Evolutionary conservation across 1,140 invertebrate species (phyloP), one percentile per base, ranked within the genome.

Genomic region (Tachypleus tridentatus): DNA sequence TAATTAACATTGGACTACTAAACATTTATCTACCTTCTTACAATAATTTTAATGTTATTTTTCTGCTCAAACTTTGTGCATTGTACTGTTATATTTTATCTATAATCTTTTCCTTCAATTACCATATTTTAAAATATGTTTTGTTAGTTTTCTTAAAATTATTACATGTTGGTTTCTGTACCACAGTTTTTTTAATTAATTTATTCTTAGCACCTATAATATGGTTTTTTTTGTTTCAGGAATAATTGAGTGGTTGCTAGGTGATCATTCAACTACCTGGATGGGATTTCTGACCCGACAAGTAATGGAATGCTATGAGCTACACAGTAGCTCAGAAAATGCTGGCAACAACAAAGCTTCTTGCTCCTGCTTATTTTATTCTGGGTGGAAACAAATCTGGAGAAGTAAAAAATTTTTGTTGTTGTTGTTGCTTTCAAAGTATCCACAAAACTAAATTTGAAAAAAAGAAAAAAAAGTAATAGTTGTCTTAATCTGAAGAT

Each of bases 221-320:
- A 29, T 29, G 29, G 29, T 0, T 29, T 29, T 29, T 29, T 29
- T 29, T 29, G 29, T 29, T 29, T 29, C 29, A 71, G 81, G 81
- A 7, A 74, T 83, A 6, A 65, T 81, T 47, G 76, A 82, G 60
- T 84, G 81, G 81, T 69, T 82, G 47, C 62, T 80, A 5, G 80
- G 80, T 29, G 71, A 76, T 58, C 74, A 75, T 29, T 73, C 75
- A 51, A 76, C 76, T 48, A 71, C 75, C 29, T 83, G 81, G 81
- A 79, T 82, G 76, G 77, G 81, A 3, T 82, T 83, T 72, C 72
- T 83, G n/a, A 80, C 80, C 4, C 71, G 82, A 59, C 65, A 77
- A 53, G 77, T 82, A 11, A 73, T 84, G 75, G 80, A 82, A 74
- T 60, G 78, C 78, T 4, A 69, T 65, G 3, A 75, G 70, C 57